Base-by-base conservation (phyloP, 92 coral and sea anemone genomes). In the Umimayanthus chanpuru region DNA sequence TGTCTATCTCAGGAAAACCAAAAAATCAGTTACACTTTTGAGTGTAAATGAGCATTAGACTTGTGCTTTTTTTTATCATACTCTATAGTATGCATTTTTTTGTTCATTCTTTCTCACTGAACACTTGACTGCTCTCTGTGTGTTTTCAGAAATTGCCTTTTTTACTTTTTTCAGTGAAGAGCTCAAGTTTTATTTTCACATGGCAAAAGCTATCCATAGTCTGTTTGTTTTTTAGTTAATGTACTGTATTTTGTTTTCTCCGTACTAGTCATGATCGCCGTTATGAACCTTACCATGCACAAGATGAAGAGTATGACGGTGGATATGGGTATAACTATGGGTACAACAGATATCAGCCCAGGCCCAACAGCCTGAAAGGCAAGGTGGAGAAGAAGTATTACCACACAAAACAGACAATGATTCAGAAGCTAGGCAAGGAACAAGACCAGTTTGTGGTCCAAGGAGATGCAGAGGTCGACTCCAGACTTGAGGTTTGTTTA, bases 381-480 rank as follows among this genome's bases (percentile, higher is more conserved):
- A 97, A 97, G 80, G 93, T 97, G 76, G 97, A 97, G 81, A 93
- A 93, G 85, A 97, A 97, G 73, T 97, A 95, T 77, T 97, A 96
- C 95, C 98, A 94, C 53, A 96, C 98, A 3, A 97, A 97, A 85
- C 99, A 97, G 90, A 89, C 97, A 0, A 90, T 97, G 81, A 95
- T 97, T 21, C 96, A 97, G 79, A 97, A 95, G 71, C 76, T 97
- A n/a, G 99, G 99, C 81, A 97, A 97, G 81, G 96, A 92, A 39
- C 99, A 97, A 88, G 99, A 97, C 85, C 90, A 76, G 43, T 94
- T 82, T 92, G 99, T 97, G 8, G 98, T 97, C 4, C 98, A 98
- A 39, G 99, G 99, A 76, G 99, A 97, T 88, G 95, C 98, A 26
- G 99, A 97, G 80, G 99, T 97, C 43, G 99, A 97, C 88, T 98